phyloP scores from a whole-genome alignment of 2,113 vertebrate species.

The Sylvilagus bachmani region DNA sequence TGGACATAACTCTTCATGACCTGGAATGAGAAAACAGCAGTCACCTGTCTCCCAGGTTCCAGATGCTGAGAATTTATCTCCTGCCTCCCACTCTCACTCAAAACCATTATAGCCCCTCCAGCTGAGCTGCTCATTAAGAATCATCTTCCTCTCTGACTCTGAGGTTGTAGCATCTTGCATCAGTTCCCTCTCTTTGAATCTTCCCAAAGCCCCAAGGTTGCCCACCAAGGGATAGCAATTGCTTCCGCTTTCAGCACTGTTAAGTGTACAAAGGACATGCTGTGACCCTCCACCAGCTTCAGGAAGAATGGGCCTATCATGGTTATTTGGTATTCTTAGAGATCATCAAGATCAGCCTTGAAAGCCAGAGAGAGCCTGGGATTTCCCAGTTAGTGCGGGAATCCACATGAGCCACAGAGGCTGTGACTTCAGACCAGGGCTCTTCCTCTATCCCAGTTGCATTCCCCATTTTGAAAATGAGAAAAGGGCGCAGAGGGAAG shows the following conservation, averaged over 20 bases:
- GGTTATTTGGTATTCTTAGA: background rate
- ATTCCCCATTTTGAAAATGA: background rate
- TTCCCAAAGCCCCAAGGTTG: slow-evolving; percentile 74
- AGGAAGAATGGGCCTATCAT: background rate
- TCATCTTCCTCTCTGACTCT: slow-evolving; percentile 81
- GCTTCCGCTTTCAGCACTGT: slow-evolving; percentile 67
- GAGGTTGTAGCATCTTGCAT: slow-evolving; percentile 79
- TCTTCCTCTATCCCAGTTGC: background rate
- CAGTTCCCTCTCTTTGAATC: slow-evolving; percentile 74
- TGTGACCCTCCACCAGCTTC: background rate
- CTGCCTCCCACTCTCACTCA: background rate
- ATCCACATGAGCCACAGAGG: background rate
- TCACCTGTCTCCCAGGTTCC: background rate
- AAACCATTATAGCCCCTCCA: slow-evolving; percentile 77
- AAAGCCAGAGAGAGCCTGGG: slow-evolving; percentile 12
- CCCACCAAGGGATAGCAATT: slow-evolving; percentile 65
- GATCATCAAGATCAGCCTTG: background rate
- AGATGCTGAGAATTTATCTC: background rate
- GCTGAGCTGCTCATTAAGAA: slow-evolving; percentile 80
- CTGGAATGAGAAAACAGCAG: background rate
- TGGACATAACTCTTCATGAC: background rate
- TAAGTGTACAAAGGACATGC: background rate
- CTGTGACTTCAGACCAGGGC: background rate
- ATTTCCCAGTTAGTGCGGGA: background rate
- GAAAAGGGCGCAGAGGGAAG: no score